Percentiles rank a stretch among this genome's conserved stretches.
phyloP scores from a whole-genome alignment of 2,113 vertebrate species.

The Solenodon paradoxus region DNA sequence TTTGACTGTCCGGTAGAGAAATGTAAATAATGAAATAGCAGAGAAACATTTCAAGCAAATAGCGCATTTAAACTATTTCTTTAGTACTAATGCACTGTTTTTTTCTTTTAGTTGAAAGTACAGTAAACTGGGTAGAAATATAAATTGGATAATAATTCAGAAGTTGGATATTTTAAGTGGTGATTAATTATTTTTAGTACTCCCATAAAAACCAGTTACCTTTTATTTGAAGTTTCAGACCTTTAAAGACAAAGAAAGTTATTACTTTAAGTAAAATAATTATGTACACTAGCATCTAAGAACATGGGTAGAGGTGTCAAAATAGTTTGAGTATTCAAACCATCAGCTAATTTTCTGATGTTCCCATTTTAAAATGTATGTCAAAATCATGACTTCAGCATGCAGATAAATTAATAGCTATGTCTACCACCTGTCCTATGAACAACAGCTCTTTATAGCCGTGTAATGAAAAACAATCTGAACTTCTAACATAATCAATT shows the following conservation, averaged over 20 bases:
- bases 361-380: neutral
- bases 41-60: neutral
- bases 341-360: neutral
- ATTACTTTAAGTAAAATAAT: neutral
- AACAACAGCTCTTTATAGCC: neutral
- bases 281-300: neutral
- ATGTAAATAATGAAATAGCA: neutral
- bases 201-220: neutral
- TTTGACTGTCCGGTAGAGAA: neutral
- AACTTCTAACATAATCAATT: neutral
- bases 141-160: neutral
- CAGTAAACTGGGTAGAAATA: neutral
- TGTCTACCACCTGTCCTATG: neutral
- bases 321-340: neutral
- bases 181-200: neutral
- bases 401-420: neutral
- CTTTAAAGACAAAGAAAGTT: neutral
- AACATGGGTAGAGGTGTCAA: neutral
- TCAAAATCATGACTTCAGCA: neutral
- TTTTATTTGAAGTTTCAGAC: neutral
- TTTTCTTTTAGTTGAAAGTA: neutral
- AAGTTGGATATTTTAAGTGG: slow-evolving; percentile 7
- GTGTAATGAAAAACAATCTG: neutral
- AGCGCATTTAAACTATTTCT: neutral
- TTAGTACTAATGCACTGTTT: neutral